phyloP scores from a whole-genome alignment of 2,888 invertebrate genomes.

The Suillia variegata region DNA sequence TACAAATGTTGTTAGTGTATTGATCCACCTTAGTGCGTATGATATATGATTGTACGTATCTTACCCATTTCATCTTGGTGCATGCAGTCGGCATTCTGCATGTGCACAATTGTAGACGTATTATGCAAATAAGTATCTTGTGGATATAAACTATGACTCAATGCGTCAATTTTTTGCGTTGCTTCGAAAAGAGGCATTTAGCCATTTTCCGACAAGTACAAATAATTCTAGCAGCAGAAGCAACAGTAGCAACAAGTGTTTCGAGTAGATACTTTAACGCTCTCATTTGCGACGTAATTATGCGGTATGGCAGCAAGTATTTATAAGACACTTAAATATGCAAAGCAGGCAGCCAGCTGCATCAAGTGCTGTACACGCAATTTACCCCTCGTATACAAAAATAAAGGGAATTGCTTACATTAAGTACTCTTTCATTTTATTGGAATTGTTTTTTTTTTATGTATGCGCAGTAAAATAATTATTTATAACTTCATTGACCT shows the following conservation, averaged over 20 bases:
- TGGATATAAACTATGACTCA: too few relatives aligned
- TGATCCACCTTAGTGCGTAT: too few relatives aligned
- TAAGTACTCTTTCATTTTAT: not conserved
- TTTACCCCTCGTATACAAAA: not conserved
- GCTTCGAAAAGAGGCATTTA: not conserved
- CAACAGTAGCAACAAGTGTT: not conserved
- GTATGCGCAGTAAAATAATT: not conserved
- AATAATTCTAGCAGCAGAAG: too few relatives aligned
- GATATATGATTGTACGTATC: too few relatives aligned
- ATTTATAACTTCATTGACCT: not conserved
- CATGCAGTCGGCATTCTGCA: too few relatives aligned
- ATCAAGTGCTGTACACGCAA: not conserved
- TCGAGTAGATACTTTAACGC: not conserved
- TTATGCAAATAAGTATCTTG: too few relatives aligned
- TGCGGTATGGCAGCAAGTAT: not conserved
- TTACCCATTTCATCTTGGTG: conserved; percentile 19
- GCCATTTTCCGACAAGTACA: too few relatives aligned
- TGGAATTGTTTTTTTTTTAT: not conserved
- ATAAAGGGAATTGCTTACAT: not conserved
- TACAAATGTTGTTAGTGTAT: too few relatives aligned
- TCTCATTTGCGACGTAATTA: not conserved
- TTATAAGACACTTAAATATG: not conserved
- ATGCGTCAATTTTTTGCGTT: not conserved
- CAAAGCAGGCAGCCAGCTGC: not conserved
- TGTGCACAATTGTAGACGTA: too few relatives aligned